Base-by-base conservation (phyloP, 1,140 invertebrate species). In the Melitaea cinxia region DNA sequence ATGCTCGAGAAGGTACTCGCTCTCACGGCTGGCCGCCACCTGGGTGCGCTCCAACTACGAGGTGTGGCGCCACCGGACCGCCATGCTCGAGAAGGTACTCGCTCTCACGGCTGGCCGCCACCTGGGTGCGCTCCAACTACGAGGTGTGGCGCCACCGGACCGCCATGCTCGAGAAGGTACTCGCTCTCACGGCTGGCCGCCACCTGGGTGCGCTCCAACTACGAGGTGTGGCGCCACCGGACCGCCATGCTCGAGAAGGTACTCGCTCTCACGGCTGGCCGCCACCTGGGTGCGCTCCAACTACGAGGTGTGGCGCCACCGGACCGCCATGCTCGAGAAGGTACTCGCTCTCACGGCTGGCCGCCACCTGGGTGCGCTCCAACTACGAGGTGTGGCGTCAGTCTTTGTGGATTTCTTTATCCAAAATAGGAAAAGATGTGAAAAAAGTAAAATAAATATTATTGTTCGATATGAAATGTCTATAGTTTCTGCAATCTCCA, bases 1-100 rank as follows among this genome's bases (percentile, higher is more conserved):
- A 98, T 98, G 97, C 97, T 94, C 91, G 97, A 99, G 88, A 99
- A 99, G 94, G 97, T 98, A 91, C 66, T n/a, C n/a, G n/a, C n/a
- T n/a, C n/a, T n/a, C n/a, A n/a, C n/a, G n/a, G n/a, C n/a, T n/a
- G n/a, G n/a, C 97, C 2, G 94, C 97, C 0, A 96, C 96, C 0
- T 91, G 96, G 4, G 93, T 94, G 69, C 93, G 95, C 15, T 95
- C 96, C 0, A 95, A 95, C 3, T n/a, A n/a, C n/a, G 96, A 98
- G 83, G 97, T 98, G 79, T 98, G 98, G 98, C 97, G 98, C 88
- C 97, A 95, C 68, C 97, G 97, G 0, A 98, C 98, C 81, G 97
- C 96, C 0, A 94, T 98, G 12, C 85, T 96, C 35, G 94, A 98
- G 19, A 93, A 94, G 76, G 95, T 96, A 0, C 87, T 98, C 5